phyloP scores from a whole-genome alignment of 2,888 invertebrate genomes.

The Acanthopleura granulata region DNA sequence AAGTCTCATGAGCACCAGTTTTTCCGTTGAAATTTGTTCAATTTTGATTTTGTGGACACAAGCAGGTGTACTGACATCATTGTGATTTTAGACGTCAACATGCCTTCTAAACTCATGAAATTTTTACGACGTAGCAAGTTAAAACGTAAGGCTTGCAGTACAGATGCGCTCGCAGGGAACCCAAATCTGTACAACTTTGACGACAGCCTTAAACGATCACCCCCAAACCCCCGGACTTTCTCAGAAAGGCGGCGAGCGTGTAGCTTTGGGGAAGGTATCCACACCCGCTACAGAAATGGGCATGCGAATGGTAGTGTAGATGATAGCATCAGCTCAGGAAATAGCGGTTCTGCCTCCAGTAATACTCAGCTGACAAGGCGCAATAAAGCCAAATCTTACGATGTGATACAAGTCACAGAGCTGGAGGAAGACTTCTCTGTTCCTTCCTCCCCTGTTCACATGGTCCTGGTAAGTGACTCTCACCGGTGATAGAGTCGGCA shows the following conservation, averaged over 20 bases:
- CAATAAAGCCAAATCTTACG: neutral
- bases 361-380: neutral
- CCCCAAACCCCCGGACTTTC: slow-evolving; percentile 5
- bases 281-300: neutral
- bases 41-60: too few relatives aligned
- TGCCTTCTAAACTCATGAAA: slow-evolving; percentile 10
- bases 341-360: neutral
- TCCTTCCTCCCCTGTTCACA: neutral
- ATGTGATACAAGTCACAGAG: slow-evolving; percentile 4
- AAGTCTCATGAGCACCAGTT: too few relatives aligned
- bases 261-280: neutral
- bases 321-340: neutral
- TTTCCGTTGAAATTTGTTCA: too few relatives aligned
- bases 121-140: slow-evolving; percentile 2
- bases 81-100: neutral
- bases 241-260: neutral
- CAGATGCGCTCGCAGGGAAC: neutral
- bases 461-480: neutral
- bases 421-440: neutral
- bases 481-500: too few relatives aligned
- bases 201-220: neutral
- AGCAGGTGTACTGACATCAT: too few relatives aligned
- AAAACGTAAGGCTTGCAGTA: neutral
- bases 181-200: neutral
- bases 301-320: neutral